Evolutionary conservation across 2,888 invertebrate genomes (phyloP), one percentile per base, ranked within the genome.

Genomic region (Agonopterix subpropinquella): DNA sequence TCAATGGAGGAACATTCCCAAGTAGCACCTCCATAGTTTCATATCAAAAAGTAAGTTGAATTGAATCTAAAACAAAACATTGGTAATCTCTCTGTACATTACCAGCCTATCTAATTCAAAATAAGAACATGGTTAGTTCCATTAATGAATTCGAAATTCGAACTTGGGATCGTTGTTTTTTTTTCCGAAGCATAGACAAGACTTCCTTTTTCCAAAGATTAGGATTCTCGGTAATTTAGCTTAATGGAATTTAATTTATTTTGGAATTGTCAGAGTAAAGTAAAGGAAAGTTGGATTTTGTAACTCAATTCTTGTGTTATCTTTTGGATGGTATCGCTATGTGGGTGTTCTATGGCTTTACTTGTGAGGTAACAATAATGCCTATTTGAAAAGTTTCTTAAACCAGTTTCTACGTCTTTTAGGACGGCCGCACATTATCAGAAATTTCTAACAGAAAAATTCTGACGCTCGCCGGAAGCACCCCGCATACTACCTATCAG

Each of bases 111-210:
- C 47, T 49, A 58, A 62, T 64, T 67, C 53, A 61, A 71, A 72
- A 70, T 61, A 65, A 62, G 58, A 65, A 57, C 61, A 56, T 53
- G 54, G 55, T 56, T 60, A 56, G 64, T 63, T 68, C 67, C 67
- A 70, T 70, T 73, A 75, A 69, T 67, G 60, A 73, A 73, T 73
- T 70, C 53, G 51, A 60, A 62, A 49, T 57, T 57, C 41, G 58
- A 71, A 66, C 56, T 59, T 58, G 46, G 49, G 58, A 54, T 52
- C 42, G 54, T 52, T 18, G 41, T 46, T 48, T 49, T 49, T 46
- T 64, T 59, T 53, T 56, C 57, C 49, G 52, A 46, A 55, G 52
- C 60, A 61, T 57, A 61, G 61, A 65, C 58, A 59, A 62, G 50
- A 50, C 52, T 51, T 52, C 50, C 56, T 65, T 66, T 61, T 56